Base-by-base conservation (phyloP, 2,113 vertebrate genomes). In the Cepphus grylle region DNA sequence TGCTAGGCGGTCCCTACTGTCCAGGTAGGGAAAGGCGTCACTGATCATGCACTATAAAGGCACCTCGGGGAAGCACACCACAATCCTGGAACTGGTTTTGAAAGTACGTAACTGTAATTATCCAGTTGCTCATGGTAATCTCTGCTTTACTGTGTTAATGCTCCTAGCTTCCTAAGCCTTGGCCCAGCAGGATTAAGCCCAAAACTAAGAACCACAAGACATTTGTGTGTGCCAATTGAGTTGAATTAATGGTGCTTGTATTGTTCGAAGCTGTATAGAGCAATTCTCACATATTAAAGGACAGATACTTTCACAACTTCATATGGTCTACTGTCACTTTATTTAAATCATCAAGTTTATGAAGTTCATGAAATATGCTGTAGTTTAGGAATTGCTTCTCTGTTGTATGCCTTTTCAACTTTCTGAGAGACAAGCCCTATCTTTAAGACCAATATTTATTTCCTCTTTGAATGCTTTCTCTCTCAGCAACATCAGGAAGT, bases 381-480 rank as follows among this genome's bases (percentile, higher is more conserved):
- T 34, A 69, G 36, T 32, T 89, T 42, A 58, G 47, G 59, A 94
- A 53, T 53, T 58, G 9, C 32, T 73, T 53, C 22, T 82, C 27
- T 58, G 61, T 25, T 47, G 30, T 3, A 15, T 61, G 56, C 13
- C 20, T 65, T 80, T 92, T 76, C 0, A 3, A 40, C 55, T 53
- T 79, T 73, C 36, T 66, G 45, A 79, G 40, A 80, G 25, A 50
- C 4, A 61, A 80, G 15, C 3, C 19, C 7, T 34, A 61, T 7
- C 36, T 86, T 90, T 66, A 86, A 70, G 45, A 67, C 76, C 4
- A 8, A 22, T 77, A 73, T 71, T 93, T 86, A 85, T 66, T 76
- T 79, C 12, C 27, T 56, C 38, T 69, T 58, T 61, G 26, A 73
- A 69, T 72, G 26, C 4, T 56, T 94, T 81, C 19, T 84, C 11